phyloP scores from a whole-genome alignment of 2,888 invertebrate genomes.

The Onthophagus sagittarius region DNA sequence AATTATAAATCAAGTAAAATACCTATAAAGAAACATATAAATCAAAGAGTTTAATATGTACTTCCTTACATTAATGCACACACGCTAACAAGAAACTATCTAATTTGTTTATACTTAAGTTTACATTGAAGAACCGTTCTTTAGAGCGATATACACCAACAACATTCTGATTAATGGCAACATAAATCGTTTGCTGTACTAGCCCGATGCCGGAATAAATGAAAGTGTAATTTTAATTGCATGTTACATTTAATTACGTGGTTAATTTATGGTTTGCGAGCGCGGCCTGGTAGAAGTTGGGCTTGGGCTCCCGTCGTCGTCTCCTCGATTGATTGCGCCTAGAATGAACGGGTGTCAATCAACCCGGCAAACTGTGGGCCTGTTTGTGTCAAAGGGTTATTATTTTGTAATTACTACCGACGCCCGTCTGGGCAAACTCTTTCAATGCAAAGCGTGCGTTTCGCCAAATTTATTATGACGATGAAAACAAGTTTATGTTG shows the following conservation, averaged over 20 bases:
- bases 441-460: not conserved
- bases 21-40: too few species aligned
- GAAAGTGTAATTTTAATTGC: constrained; percentile 13
- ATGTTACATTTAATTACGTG: constrained; percentile 10
- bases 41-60: not conserved
- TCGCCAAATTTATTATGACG: not conserved
- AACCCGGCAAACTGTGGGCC: not conserved
- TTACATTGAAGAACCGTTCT: constrained; percentile 16
- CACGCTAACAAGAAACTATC: not conserved
- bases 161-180: constrained; percentile 27
- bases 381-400: constrained; percentile 5
- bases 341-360: constrained; percentile 2
- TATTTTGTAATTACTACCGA: not conserved
- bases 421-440: not conserved
- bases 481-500: not conserved
- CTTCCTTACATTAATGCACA: not conserved
- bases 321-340: not conserved
- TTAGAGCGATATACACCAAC: constrained; percentile 13
- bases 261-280: constrained; percentile 6
- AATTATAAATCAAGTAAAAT: too few species aligned
- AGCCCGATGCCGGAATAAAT: constrained; percentile 8
- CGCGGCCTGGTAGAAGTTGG: not conserved
- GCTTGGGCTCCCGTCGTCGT: not conserved
- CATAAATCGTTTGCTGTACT: constrained; percentile 1
- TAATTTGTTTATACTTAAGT: not conserved